phyloP scores from a whole-genome alignment of 2,113 vertebrate species.

The Nipponia nippon region DNA sequence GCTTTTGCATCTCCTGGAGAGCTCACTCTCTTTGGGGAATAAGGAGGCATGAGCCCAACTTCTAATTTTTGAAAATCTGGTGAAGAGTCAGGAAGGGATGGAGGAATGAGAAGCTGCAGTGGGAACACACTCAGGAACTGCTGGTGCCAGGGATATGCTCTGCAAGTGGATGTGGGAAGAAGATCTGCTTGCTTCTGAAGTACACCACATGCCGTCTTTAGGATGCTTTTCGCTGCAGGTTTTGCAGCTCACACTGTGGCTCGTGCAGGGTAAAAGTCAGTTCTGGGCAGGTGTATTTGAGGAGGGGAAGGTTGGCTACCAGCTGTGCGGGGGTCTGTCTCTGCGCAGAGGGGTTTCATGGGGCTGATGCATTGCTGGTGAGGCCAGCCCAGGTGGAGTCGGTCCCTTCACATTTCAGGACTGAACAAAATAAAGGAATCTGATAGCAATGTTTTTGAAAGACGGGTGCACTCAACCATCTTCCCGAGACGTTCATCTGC shows the following conservation, averaged over 20 bases:
- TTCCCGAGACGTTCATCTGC: neutral
- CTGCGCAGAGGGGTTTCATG: neutral
- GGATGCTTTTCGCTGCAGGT: neutral
- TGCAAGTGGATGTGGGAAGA: neutral
- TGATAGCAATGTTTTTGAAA: neutral
- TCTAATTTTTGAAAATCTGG: neutral
- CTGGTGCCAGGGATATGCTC: neutral
- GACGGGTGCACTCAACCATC: neutral
- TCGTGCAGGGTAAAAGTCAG: neutral
- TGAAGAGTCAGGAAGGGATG: neutral
- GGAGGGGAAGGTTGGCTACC: neutral
- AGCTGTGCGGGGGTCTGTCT: neutral
- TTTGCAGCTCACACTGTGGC: fast-evolving
- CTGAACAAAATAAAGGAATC: neutral
- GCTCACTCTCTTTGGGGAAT: neutral
- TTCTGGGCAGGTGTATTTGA: neutral
- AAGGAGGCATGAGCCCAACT: neutral
- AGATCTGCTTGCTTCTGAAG: neutral
- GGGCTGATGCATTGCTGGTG: neutral
- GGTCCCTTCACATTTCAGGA: neutral
- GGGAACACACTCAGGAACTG: neutral
- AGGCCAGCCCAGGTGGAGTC: neutral
- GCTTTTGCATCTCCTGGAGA: neutral
- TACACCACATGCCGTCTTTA: neutral
- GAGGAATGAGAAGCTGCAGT: neutral